These are phyloP conservation scores for Colletes latitarsis DNA, from an alignment of 1,140 invertebrate species.

Conservation along the genomic window DNA sequence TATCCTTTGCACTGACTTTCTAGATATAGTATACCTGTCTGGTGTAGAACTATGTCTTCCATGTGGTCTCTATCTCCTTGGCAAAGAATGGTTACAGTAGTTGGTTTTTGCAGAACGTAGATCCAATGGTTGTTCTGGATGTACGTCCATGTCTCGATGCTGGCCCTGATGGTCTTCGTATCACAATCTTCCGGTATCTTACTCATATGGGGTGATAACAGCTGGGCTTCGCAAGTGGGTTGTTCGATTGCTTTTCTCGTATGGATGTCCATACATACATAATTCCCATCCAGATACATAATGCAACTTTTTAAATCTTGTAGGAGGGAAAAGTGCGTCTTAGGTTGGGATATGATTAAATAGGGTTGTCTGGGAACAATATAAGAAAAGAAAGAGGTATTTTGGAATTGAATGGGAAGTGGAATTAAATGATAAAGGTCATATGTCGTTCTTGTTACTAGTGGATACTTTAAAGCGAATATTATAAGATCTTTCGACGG, in stretches of 20 bases:
- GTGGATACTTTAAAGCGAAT: not conserved
- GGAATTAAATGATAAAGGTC: not conserved
- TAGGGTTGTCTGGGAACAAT: not conserved
- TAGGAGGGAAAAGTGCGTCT: not conserved
- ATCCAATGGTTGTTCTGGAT: not conserved
- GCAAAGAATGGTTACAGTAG: not conserved
- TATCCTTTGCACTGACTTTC: not conserved
- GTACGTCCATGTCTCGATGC: not conserved
- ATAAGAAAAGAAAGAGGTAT: not conserved
- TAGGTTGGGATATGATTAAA: not conserved
- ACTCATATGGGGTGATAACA: not conserved
- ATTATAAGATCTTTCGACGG: not conserved
- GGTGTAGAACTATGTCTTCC: not conserved
- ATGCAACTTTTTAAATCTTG: not conserved
- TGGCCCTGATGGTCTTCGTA: not conserved
- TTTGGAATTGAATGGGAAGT: not conserved
- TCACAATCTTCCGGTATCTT: not conserved
- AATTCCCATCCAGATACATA: not conserved
- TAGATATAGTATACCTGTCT: not conserved
- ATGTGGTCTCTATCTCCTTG: not conserved
- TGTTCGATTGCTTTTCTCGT: not conserved
- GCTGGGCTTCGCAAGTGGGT: too few species aligned
- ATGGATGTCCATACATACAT: not conserved
- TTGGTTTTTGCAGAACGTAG: not conserved
- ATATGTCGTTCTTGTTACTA: not conserved